Evolutionary conservation across 2,113 vertebrate species (phyloP), one percentile per base, ranked within the genome.

Genomic region (Ellobius talpinus): DNA sequence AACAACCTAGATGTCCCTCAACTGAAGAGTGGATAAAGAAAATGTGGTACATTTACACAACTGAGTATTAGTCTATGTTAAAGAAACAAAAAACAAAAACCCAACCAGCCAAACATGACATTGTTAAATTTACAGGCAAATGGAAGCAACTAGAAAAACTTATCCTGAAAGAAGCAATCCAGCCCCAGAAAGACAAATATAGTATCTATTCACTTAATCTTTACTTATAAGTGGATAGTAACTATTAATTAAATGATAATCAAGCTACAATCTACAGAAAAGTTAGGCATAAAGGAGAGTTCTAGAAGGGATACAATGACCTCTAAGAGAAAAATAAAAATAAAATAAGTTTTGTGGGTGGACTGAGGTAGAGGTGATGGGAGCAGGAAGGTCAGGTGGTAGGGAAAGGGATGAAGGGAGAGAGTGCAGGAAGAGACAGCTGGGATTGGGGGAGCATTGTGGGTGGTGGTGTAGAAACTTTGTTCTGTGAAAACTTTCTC

Each of bases 351-450:
- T n/a, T 70, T n/a, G 33, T 19, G 16, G 33, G 33, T 36, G 13
- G 5, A 70, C 33, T 70, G 33, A 7, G 23, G 6, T 16, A 1
- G 33, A 1, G 5, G 10, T 0, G 9, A n/a, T 12, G 36, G 33
- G 36, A n/a, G 6, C 68, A 70, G 33, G 16, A 70, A n/a, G 33
- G 68, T n/a, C 33, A 81, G 21, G 31, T 11, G 45, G 17, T 81
- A 2, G 33, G 26, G 36, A 3, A 31, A 8, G 3, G 3, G 36
- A 39, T 16, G 12, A 33, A 61, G 11, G 11, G 5, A 61, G 12
- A 82, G 6, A 82, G 11, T n/a, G 23, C 7, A 7, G 6, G 2
- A 7, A 16, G 23, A 61, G 36, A 24, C 23, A 82, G 0, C 6
- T 82, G 55, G 6, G 21, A 26, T 26, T 7, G 33, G n/a, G 3